Evolutionary conservation across 1,140 invertebrate species (phyloP).

Genomic region (Ceratina calcarata): DNA sequence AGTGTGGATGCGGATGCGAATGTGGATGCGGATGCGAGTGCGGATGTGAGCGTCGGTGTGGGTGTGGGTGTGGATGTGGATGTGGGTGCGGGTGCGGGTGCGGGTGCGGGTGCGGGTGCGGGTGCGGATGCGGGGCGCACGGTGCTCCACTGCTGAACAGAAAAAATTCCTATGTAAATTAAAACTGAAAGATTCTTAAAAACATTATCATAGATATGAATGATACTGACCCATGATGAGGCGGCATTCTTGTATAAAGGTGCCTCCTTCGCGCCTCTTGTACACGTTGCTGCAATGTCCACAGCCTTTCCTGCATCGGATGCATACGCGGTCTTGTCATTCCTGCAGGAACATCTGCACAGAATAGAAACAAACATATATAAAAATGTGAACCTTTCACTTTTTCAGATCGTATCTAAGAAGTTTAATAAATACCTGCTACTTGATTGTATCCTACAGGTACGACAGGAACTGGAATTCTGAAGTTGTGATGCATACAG

Average conservation of each 20-base stretch:
- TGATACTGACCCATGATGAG: constrained; percentile 71
- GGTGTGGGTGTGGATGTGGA: too few relatives aligned
- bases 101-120: constrained; percentile 15
- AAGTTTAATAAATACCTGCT: constrained; percentile 38
- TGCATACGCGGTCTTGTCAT: constrained; percentile 83
- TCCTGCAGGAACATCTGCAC: constrained; percentile 47
- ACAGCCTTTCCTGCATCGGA: constrained; percentile 87
- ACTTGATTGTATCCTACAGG: constrained; percentile 50
- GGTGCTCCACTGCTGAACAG: constrained; percentile 63
- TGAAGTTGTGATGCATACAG: constrained; percentile 58
- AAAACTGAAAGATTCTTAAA: neutral
- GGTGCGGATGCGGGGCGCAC: constrained; percentile 65
- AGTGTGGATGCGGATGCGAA: too few relatives aligned
- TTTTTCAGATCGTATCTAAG: neutral
- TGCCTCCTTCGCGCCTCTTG: constrained; percentile 85
- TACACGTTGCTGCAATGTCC: constrained; percentile 87
- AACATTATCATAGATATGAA: neutral
- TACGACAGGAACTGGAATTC: constrained; percentile 56
- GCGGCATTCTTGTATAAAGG: constrained; percentile 76
- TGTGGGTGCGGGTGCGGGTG: too few relatives aligned
- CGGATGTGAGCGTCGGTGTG: too few relatives aligned
- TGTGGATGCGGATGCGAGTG: too few relatives aligned
- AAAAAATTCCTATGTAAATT: constrained; percentile 27
- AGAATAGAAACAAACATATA: neutral
- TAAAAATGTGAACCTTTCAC: neutral